Base-by-base conservation (phyloP, 2,797 vertebrate genomes). In the Paedocypris micromegethes region DNA sequence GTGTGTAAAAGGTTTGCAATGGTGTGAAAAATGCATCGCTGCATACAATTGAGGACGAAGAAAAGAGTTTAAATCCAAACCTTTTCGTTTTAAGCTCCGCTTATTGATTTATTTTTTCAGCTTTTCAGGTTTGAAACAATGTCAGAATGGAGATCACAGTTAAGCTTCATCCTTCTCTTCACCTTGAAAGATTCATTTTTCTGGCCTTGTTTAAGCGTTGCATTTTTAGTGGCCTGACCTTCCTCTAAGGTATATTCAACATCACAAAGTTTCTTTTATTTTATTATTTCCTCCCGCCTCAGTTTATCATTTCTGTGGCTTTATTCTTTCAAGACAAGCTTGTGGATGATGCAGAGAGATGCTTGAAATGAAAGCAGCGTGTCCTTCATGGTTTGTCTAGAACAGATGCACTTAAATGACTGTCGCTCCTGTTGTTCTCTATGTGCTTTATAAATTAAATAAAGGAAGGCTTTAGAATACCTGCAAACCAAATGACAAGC, bases 311-410 rank as follows among this genome's bases (percentile, higher is more conserved):
- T 61, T 66, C 41, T 5, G 5, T 38, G 57, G 54, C 61, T 64
- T 57, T 62, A 63, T 64, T 59, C 58, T 77, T 66, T 67, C 51
- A 58, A 44, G 59, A 23, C 23, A 23, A 23, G 23, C 23, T 23
- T 23, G 23, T 23, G 23, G 23, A 23, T 23, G 23, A 23, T 23
- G 23, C 23, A 23, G 23, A 23, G 23, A 23, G 23, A 23, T 23
- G 23, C 23, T 23, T 23, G 23, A 23, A 23, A 23, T 23, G 23
- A 23, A 23, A n/a, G 40, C 52, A 49, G n/a, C 43, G 43, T 71
- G 72, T 73, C 75, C 71, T 73, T 70, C 71, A 68, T 44, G 65
- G 49, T 47, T 66, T 68, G 50, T 66, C 65, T 57, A 59, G 46
- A 52, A 59, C 6, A 51, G n/a, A 8, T 9, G 44, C 40, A 46